phyloP scores from a whole-genome alignment of 2,888 invertebrate species.

The Thelaira solivaga region DNA sequence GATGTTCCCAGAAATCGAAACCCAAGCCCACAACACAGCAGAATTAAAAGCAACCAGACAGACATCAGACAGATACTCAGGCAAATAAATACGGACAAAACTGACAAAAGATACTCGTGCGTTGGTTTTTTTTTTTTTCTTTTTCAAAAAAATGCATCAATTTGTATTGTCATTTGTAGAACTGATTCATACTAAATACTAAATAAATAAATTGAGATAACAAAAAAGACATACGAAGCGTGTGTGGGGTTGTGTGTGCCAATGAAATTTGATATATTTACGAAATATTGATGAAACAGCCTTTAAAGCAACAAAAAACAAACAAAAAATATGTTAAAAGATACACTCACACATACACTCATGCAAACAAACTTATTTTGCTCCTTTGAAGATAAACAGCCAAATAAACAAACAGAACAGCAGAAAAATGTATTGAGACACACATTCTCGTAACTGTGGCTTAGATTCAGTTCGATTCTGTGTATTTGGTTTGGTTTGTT shows the following conservation, averaged over 20 bases:
- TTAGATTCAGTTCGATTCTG: constrained; percentile 13
- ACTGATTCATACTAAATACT: constrained; percentile 43
- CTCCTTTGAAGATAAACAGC: background rate
- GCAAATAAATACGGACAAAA: constrained; percentile 13
- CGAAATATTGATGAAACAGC: constrained; percentile 58
- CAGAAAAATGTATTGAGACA: constrained; percentile 5
- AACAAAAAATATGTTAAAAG: constrained; percentile 48
- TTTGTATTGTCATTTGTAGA: constrained; percentile 57
- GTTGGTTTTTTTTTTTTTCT: background rate
- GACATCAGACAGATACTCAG: constrained; percentile 13
- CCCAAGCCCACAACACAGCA: constrained; percentile 37
- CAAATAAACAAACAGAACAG: background rate
- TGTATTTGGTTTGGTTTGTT: constrained; percentile 1
- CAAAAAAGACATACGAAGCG: background rate
- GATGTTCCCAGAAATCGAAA: constrained; percentile 58
- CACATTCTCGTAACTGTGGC: constrained; percentile 17
- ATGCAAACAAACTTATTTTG: constrained; percentile 4
- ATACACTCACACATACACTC: constrained; percentile 25
- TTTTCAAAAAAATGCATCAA: constrained; percentile 38
- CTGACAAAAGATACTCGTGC: constrained; percentile 39
- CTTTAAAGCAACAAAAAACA: constrained; percentile 33
- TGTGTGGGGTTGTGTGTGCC: constrained; percentile 17
- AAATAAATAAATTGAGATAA: constrained; percentile 25
- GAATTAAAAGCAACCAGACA: constrained; percentile 37
- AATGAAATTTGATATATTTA: constrained; percentile 61